Evolutionary conservation across 2,888 invertebrate genomes (phyloP), one percentile per base, ranked within the genome.

Genomic region (Erebia ligea): DNA sequence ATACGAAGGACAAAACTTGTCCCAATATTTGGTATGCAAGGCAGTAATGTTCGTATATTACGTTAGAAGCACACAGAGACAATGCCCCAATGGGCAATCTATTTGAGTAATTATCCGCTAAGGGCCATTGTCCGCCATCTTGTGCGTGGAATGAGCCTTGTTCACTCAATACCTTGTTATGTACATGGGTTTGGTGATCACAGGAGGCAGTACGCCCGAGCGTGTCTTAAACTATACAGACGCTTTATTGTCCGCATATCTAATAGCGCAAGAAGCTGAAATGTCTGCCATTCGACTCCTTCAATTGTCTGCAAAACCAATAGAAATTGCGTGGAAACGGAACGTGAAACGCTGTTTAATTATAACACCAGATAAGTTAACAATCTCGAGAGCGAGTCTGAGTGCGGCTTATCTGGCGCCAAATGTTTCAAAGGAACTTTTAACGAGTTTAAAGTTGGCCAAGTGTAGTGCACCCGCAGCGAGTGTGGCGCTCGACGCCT

Each of bases 101-200:
- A 92, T 93, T 92, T 92, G 92, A 93, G 92, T 92, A 92, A 93
- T 92, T 92, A 92, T 90, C 86, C 91, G 88, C 92, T 88, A 90
- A 92, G 92, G 92, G 90, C 92, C 86, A 91, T 92, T 92, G 92
- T 92, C 90, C 85, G 91, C 90, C 90, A 92, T 93, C 92, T 92
- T 91, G 92, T 87, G 87, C 86, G 86, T 85, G 86, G 88, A 91
- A 91, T 90, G 89, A 91, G 89, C 88, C 90, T 87, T 91, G 92
- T 90, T 88, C 89, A 81, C 86, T 86, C 82, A 85, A 86, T 86
- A 87, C 87, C 86, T 83, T 86, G 87, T 87, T 88, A 86, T 87
- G 87, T 89, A 88, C 88, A 86, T 84, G 89, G 84, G 86, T 86
- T 85, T 78, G 86, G 86, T 80, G 87, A 74, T 73, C 74, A 71